Evolutionary conservation across 2,888 invertebrate genomes (phyloP).

Genomic region (Orthosia gothica): DNA sequence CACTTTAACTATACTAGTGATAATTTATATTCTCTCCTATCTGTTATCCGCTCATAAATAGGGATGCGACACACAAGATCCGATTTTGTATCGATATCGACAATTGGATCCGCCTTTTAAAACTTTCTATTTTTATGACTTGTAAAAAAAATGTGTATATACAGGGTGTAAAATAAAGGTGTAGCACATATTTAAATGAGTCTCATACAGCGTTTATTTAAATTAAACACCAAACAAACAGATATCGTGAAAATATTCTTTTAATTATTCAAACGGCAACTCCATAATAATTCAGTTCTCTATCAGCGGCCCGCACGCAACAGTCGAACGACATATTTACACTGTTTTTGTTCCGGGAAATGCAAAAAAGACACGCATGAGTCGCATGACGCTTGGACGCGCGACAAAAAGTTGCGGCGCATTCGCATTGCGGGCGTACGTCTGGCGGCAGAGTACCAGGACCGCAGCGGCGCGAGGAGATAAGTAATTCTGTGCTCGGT

Average conservation of each 20-base stretch:
- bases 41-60: constrained; percentile 32
- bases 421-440: constrained; percentile 88
- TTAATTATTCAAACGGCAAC: constrained; percentile 61
- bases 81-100: constrained; percentile 38
- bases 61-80: constrained; percentile 24
- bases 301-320: constrained; percentile 56
- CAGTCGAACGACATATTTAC: constrained; percentile 56
- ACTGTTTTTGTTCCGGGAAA: constrained; percentile 49
- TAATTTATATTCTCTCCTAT: constrained; percentile 44
- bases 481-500: constrained; percentile 83
- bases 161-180: constrained; percentile 18
- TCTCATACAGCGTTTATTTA: constrained; percentile 15
- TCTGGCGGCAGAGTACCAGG: constrained; percentile 88
- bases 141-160: constrained; percentile 7
- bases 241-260: constrained; percentile 52
- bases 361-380: constrained; percentile 71
- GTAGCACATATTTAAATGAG: constrained; percentile 34
- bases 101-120: not conserved
- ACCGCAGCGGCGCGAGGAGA: constrained; percentile 83
- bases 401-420: constrained; percentile 79
- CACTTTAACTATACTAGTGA: constrained; percentile 46
- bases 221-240: constrained; percentile 39
- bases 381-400: constrained; percentile 69
- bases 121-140: not conserved
- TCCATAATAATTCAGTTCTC: constrained; percentile 54